These are phyloP conservation scores for Pungitius pungitius DNA, from an alignment of 2,113 vertebrate species.

Conservation along the genomic window DNA sequence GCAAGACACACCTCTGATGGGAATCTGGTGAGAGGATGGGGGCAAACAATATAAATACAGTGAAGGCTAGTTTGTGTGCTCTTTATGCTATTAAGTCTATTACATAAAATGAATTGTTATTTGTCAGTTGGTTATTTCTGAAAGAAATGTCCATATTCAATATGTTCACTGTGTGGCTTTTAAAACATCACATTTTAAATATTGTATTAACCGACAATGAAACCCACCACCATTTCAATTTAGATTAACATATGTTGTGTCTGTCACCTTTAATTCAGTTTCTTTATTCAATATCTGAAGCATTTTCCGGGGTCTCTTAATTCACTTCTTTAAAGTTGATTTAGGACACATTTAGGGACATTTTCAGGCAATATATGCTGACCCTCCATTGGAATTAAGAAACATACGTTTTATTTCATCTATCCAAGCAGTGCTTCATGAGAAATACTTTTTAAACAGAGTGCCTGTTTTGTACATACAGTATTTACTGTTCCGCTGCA, in stretches of 20 bases:
- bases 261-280: conserved; percentile 13
- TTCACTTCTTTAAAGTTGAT: conserved; percentile 16
- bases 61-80: background rate
- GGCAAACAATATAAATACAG: background rate
- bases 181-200: background rate
- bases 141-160: background rate
- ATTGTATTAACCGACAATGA: background rate
- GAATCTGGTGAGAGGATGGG: background rate
- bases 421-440: background rate
- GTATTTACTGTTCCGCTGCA: background rate
- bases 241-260: background rate
- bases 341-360: background rate
- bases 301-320: background rate
- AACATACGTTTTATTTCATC: conserved; percentile 2
- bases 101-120: background rate
- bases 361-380: background rate
- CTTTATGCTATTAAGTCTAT: background rate
- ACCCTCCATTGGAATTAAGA: background rate
- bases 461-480: background rate
- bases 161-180: background rate
- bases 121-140: background rate
- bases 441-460: background rate
- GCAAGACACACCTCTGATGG: conserved; percentile 10
- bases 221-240: background rate
- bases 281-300: background rate